Percentiles rank a stretch among this genome's conserved stretches.
Evolutionary conservation across 1,140 invertebrate species (phyloP).

Genomic region (Rhopalosiphum maidis): DNA sequence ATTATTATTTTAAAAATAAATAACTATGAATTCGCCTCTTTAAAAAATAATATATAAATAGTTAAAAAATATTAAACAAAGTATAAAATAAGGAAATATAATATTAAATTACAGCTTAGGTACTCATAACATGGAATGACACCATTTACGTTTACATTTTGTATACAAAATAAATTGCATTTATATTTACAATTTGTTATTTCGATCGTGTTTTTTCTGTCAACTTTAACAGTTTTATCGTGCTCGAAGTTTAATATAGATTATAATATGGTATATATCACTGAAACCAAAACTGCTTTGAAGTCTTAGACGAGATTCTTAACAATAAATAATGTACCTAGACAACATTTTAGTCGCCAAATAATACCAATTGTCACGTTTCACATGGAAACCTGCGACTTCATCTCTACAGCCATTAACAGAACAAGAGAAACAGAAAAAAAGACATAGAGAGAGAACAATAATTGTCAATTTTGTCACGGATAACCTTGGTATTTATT

Average conservation of each 20-base stretch:
- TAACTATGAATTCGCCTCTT: background rate
- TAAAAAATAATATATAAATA: background rate
- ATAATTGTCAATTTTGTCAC: constrained; percentile 57
- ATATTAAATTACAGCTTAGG: constrained; percentile 15
- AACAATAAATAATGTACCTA: constrained; percentile 27
- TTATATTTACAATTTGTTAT: background rate
- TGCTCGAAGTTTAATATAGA: background rate
- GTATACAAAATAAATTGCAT: constrained; percentile 16
- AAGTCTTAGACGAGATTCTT: constrained; percentile 21
- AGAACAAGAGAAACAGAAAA: constrained; percentile 1
- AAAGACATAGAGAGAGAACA: constrained; percentile 31
- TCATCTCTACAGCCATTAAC: constrained; percentile 39
- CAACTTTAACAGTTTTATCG: constrained; percentile 34
- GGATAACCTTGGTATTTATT: constrained; percentile 56
- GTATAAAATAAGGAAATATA: constrained; percentile 7
- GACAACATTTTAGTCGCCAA: constrained; percentile 20
- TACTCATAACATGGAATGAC: background rate
- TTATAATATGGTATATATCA: background rate
- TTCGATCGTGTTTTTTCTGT: constrained; percentile 24
- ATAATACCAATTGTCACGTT: constrained; percentile 55
- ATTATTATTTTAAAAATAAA: background rate
- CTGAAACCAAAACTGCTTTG: background rate
- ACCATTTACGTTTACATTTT: constrained; percentile 25
- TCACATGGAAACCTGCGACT: constrained; percentile 48
- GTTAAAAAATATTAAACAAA: background rate